phyloP scores from a whole-genome alignment of 2,797 vertebrate genomes.

The Hydrophis major region DNA sequence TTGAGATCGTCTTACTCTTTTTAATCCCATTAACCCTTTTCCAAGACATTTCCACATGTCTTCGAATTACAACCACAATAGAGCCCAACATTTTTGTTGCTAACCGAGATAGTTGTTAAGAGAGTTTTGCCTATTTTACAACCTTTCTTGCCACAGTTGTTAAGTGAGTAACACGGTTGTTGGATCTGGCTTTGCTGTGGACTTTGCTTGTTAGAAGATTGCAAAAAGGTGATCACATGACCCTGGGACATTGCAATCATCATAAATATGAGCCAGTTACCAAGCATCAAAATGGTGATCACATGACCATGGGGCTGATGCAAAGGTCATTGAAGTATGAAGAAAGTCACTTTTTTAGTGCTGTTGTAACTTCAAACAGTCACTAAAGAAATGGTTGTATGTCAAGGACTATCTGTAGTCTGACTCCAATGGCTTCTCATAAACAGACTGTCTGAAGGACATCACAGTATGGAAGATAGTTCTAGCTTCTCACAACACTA shows the following conservation, averaged over 20 bases:
- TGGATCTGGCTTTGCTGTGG: neutral
- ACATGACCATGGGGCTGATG: neutral
- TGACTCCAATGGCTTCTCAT: neutral
- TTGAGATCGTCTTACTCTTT: neutral
- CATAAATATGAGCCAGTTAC: neutral
- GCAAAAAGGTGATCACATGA: neutral
- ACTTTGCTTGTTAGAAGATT: neutral
- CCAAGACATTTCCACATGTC: neutral
- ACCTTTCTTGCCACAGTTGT: neutral
- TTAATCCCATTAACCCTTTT: neutral
- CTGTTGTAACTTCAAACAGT: neutral
- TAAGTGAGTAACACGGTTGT: neutral
- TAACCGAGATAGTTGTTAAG: neutral
- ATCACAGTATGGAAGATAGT: neutral
- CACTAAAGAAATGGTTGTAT: neutral
- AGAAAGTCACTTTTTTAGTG: neutral
- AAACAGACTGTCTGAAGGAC: neutral
- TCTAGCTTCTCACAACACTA: neutral
- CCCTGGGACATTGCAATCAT: neutral
- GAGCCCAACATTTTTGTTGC: neutral
- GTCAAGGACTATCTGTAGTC: neutral
- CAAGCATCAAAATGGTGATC: neutral
- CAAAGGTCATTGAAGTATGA: neutral
- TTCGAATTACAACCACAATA: neutral
- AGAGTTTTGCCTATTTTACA: neutral